Evolutionary conservation across 2,888 invertebrate genomes (phyloP).

Genomic region (Digitonthophagus gazella): DNA sequence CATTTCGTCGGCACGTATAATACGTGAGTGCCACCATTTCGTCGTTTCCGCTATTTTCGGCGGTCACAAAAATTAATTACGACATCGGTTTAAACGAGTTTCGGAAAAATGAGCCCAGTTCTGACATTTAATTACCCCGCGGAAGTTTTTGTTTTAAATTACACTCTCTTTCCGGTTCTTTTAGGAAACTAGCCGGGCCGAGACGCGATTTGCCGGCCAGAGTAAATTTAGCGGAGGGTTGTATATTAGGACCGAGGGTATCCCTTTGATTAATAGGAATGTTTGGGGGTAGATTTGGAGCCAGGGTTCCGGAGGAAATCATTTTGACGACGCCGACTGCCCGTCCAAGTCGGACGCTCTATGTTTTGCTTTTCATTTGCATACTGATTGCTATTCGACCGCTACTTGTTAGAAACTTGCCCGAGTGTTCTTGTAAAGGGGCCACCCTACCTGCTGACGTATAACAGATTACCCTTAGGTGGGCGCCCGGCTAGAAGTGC

Average conservation of each 20-base stretch:
- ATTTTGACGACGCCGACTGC: constrained; percentile 17
- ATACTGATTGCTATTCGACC: constrained; percentile 36
- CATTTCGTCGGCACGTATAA: neutral
- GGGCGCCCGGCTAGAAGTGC: constrained; percentile 1
- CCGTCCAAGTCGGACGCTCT: constrained; percentile 20
- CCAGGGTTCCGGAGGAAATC: constrained; percentile 9
- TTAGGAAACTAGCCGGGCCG: neutral
- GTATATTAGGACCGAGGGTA: constrained; percentile 3
- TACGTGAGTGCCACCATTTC: neutral
- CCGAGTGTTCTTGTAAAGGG: constrained; percentile 22
- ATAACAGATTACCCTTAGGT: constrained; percentile 23
- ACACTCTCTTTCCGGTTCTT: neutral
- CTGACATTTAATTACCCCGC: neutral
- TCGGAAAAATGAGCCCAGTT: neutral
- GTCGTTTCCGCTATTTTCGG: neutral
- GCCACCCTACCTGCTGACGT: constrained; percentile 24
- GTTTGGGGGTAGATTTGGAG: constrained; percentile 12
- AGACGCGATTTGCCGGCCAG: neutral
- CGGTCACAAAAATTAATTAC: neutral
- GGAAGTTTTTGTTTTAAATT: neutral
- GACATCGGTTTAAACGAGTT: neutral
- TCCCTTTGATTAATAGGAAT: constrained; percentile 14
- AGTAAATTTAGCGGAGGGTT: neutral
- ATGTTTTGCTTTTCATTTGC: constrained; percentile 36
- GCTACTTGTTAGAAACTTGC: constrained; percentile 27